Evolutionary conservation across 2,113 vertebrate genomes (phyloP).

Genomic region (Entelurus aequoreus): DNA sequence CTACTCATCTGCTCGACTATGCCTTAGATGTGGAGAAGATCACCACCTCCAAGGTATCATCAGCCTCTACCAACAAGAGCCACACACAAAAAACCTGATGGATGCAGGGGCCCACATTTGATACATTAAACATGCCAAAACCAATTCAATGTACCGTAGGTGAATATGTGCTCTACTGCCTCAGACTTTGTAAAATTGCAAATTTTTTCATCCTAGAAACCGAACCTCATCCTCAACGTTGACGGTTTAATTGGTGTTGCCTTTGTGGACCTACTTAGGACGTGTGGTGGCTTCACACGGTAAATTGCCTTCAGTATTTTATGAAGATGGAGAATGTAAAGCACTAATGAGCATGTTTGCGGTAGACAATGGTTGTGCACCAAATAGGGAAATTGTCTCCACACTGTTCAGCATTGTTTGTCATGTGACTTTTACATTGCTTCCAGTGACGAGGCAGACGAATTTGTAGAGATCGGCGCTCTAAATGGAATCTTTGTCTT

Average conservation of each 20-base stretch:
- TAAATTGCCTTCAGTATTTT: constrained; percentile 34
- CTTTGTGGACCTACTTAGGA: constrained; percentile 91
- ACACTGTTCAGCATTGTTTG: constrained; percentile 28
- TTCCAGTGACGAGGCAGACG: constrained; percentile 93
- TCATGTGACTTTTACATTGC: constrained; percentile 46
- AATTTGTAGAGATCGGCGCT: constrained; percentile 95
- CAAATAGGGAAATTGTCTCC: constrained; percentile 2
- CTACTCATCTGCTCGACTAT: constrained; percentile 87
- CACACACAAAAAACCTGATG: too few relatives aligned
- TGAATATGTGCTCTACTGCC: neutral
- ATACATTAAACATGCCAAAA: too few relatives aligned
- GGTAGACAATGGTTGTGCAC: neutral
- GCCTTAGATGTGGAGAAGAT: constrained; percentile 96
- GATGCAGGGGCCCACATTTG: too few relatives aligned
- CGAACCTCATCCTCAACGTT: constrained; percentile 96
- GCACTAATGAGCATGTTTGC: neutral
- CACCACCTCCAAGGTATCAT: constrained; percentile 90
- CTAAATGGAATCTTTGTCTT: constrained; percentile 97
- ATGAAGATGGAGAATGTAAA: neutral
- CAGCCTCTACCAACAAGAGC: neutral
- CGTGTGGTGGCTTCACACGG: constrained; percentile 93
- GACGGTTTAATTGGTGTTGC: constrained; percentile 92
- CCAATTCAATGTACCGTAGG: neutral
- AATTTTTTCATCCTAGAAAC: constrained; percentile 76
- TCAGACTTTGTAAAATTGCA: neutral